phyloP scores from a whole-genome alignment of 2,888 invertebrate genomes.

The Gasteruption jaculator region DNA sequence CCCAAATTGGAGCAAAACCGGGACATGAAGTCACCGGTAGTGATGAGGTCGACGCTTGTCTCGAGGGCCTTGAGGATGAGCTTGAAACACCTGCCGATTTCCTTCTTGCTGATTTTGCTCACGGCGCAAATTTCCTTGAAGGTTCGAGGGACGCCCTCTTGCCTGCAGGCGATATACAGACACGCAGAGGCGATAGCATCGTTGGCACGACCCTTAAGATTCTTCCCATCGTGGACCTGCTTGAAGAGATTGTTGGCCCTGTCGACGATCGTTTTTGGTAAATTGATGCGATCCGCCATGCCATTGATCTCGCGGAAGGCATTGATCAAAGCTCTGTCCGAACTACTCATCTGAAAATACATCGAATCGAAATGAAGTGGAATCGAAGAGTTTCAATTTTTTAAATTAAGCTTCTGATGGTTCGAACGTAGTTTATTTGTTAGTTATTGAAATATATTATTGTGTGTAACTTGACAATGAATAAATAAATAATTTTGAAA shows the following conservation, averaged over 20 bases:
- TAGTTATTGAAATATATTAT: too few relatives aligned
- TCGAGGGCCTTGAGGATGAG: slow-evolving; percentile 92
- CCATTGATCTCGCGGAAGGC: slow-evolving; percentile 96
- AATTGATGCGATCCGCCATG: slow-evolving; percentile 97
- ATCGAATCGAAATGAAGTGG: too few relatives aligned
- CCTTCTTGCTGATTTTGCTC: slow-evolving; percentile 97
- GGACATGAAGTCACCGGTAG: slow-evolving; percentile 99
- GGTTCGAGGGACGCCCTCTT: slow-evolving; percentile 97
- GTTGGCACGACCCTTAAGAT: slow-evolving; percentile 90
- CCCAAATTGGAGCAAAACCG: slow-evolving; percentile 95
- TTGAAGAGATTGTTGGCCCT: slow-evolving; percentile 95
- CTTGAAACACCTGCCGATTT: slow-evolving; percentile 98
- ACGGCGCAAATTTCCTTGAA: slow-evolving; percentile 99
- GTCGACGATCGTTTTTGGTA: slow-evolving; percentile 95
- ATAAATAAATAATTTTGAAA: too few relatives aligned
- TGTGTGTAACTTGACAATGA: too few relatives aligned
- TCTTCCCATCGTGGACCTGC: slow-evolving; percentile 96
- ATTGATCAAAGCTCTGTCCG: slow-evolving; percentile 91
- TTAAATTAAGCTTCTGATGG: too few relatives aligned
- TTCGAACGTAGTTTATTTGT: too few relatives aligned
- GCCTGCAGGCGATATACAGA: slow-evolving; percentile 96
- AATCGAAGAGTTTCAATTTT: too few relatives aligned
- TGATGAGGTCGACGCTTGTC: slow-evolving; percentile 95
- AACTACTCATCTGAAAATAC: slow-evolving; percentile 82
- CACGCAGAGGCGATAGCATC: slow-evolving; percentile 99